These are phyloP conservation scores for Ophioderma brevispina DNA, from an alignment of 35 echinoderm and acorn worm species.

Conservation along the genomic window DNA sequence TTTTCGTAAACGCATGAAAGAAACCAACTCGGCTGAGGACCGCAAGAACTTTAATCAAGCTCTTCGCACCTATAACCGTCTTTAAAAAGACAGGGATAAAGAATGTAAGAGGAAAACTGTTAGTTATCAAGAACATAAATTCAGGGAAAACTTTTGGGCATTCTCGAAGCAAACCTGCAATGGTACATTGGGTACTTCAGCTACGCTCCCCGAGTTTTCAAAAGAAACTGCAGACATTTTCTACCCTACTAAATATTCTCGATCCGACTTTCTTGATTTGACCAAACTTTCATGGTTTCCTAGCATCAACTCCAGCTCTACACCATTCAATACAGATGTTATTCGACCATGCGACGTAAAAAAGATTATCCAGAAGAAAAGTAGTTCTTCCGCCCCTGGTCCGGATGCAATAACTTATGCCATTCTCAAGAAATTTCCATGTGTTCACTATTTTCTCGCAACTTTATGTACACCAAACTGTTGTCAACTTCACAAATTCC, in stretches of 20 bases:
- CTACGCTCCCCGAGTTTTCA: background rate
- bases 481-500: background rate
- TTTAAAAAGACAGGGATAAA: background rate
- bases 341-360: background rate
- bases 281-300: too few species aligned
- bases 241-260: too few species aligned
- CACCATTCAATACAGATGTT: too few species aligned
- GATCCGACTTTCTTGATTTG: too few species aligned
- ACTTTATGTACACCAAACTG: too few species aligned
- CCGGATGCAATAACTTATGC: background rate
- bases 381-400: too few species aligned
- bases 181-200: background rate
- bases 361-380: background rate
- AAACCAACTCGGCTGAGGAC: too few species aligned
- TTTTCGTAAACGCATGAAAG: background rate
- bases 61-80: background rate
- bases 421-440: too few species aligned
- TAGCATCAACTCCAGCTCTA: too few species aligned
- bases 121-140: background rate
- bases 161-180: background rate
- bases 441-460: background rate
- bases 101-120: background rate
- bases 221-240: background rate
- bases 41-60: background rate
- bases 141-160: background rate